Evolutionary conservation across 2,797 vertebrate species (phyloP).

Genomic region (Sebastes wilsoni): DNA sequence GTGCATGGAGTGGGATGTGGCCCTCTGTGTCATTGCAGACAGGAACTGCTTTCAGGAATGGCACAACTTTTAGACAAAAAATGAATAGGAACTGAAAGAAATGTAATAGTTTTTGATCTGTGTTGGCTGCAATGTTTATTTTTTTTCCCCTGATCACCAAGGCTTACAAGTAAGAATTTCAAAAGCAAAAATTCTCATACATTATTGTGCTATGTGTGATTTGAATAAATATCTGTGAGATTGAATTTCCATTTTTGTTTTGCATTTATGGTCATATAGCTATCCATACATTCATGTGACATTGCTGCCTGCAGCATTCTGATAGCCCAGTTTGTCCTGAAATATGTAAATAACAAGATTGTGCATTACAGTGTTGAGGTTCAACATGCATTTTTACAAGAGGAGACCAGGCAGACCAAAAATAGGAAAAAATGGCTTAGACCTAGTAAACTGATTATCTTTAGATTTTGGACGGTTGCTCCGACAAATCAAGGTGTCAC

Average conservation of each 20-base stretch:
- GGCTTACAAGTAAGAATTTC: neutral
- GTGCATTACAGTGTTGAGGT: neutral
- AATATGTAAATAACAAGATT: neutral
- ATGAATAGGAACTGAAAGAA: no score
- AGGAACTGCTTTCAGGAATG: neutral
- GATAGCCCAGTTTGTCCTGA: neutral
- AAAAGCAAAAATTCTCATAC: neutral
- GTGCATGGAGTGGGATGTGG: neutral
- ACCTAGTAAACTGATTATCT: neutral
- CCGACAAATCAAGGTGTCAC: neutral
- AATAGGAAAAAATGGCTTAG: neutral
- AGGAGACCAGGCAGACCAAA: neutral
- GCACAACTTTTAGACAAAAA: neutral
- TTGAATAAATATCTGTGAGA: neutral
- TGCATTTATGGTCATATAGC: no score
- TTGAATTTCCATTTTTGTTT: no score
- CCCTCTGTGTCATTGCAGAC: neutral
- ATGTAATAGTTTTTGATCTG: neutral
- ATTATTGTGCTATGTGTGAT: neutral
- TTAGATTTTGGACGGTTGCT: neutral
- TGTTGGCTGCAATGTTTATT: neutral
- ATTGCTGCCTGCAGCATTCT: no score
- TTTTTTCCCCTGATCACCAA: neutral
- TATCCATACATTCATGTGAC: no score
- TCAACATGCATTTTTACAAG: neutral